Evolutionary conservation across 2,113 vertebrate genomes (phyloP).

Genomic region (Takifugu flavidus): DNA sequence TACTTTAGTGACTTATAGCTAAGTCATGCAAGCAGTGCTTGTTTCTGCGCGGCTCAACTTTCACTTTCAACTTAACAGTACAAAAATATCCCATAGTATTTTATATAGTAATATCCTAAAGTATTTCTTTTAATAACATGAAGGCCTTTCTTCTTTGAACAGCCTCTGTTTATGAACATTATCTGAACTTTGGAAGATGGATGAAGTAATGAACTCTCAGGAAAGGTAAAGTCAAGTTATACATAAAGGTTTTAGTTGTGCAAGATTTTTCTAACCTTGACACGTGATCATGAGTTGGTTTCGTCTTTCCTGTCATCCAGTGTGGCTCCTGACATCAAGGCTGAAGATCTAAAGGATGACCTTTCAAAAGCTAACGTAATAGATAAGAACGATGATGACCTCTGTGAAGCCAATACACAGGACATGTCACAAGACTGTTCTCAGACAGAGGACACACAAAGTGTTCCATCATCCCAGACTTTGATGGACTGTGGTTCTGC

Average conservation of each 20-base stretch:
- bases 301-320: constrained; percentile 27
- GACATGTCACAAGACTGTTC: constrained; percentile 23
- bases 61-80: too few species aligned
- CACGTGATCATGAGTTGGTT: neutral
- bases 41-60: too few species aligned
- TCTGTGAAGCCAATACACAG: constrained; percentile 9
- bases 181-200: constrained; percentile 43
- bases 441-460: constrained; percentile 11
- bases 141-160: constrained; percentile 5
- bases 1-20: too few species aligned
- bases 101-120: too few species aligned
- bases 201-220: constrained; percentile 53
- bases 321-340: constrained; percentile 28
- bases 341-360: constrained; percentile 21
- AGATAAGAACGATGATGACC: constrained; percentile 24
- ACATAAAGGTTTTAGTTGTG: neutral
- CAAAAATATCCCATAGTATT: too few species aligned
- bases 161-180: constrained; percentile 12
- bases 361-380: constrained; percentile 8
- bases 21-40: too few species aligned
- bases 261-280: too few species aligned
- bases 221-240: constrained; percentile 37
- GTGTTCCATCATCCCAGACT: constrained; percentile 29
- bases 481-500: constrained; percentile 27
- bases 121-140: neutral